Evolutionary conservation across 1,140 invertebrate species (phyloP), one percentile per base, ranked within the genome.

Genomic region (Psilanteris sp.): DNA sequence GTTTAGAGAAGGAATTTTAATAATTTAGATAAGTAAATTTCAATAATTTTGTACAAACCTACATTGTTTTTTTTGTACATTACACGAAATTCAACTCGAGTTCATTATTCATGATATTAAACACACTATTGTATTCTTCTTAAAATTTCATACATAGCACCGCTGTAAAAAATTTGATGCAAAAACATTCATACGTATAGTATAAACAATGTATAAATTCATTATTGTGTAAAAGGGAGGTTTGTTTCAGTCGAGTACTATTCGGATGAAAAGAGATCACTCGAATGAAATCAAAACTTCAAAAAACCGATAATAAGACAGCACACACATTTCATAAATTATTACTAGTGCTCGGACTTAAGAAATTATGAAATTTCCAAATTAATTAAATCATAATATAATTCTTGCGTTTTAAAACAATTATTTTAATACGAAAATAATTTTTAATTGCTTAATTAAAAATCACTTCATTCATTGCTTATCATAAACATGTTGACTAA

Each of bases 311-410:
- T 29, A 7, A 37, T 10, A n/a, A n/a, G n/a, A n/a, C n/a, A n/a
- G n/a, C n/a, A 27, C 26, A 39, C 15, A 29, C 32, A 48, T 39
- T 39, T 62, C n/a, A 62, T 39, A 62, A 62, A 62, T 62, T 48
- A 41, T 62, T 34, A 39, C n/a, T 15, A 32, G 4, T 9, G 15
- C 1, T 29, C 26, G 37, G 39, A 44, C 39, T 57, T 43, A 8
- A 57, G 6, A 26, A 26, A 20, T 20, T 32, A 43, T 41, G 7
- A 16, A 46, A 46, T 44, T 2, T 41, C n/a, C 11, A 13, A 43
- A 15, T n/a, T 2, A 20, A 18, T 18, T 37, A 29, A 8, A 9
- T 4, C 3, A 36, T n/a, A 16, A 1, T 31, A 16, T 36, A 36
- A 36, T 36, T 20, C 18, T 20, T 3, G 18, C 3, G 6, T 20